Evolutionary conservation across 2,888 invertebrate genomes (phyloP).

Genomic region (Theodoxus fluviatilis): DNA sequence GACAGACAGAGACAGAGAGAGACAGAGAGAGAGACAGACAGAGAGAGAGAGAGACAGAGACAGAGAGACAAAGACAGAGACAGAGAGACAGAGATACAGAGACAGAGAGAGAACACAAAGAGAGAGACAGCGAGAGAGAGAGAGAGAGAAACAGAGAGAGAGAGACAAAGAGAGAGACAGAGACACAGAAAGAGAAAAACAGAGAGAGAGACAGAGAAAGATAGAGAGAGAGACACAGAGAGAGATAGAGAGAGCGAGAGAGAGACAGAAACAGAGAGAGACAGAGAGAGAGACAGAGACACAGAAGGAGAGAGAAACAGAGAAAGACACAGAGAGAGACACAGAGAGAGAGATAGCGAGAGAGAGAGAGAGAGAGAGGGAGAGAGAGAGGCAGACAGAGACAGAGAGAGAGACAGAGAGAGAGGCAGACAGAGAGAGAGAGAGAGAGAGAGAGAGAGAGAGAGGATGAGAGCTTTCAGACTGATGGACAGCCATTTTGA

Average conservation of each 20-base stretch:
- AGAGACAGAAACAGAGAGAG: background rate
- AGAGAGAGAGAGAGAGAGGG: background rate
- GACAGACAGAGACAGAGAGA: background rate
- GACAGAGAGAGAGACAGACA: background rate
- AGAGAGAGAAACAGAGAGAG: too few species aligned
- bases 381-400: background rate
- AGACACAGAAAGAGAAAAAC: too few species aligned
- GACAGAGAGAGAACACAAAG: too few species aligned
- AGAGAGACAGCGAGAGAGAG: too few species aligned
- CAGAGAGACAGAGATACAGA: too few species aligned
- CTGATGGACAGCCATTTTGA: too few species aligned
- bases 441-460: background rate
- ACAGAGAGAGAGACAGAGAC: background rate
- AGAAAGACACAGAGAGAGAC: background rate
- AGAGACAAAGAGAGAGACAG: too few species aligned
- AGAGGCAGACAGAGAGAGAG: background rate
- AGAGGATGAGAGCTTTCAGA: too few species aligned
- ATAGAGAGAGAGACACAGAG: too few species aligned
- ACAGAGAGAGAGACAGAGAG: conserved; percentile 12
- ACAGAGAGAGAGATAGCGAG: background rate
- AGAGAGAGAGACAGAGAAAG: too few species aligned
- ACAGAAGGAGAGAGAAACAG: background rate
- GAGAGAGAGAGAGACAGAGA: background rate
- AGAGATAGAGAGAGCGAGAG: too few species aligned
- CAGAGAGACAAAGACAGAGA: background rate